A percentile compares a stretch with the other conserved stretches of the same genome.
These are phyloP conservation scores for Dysdera silvatica DNA, from an alignment of 1,140 invertebrate genomes.

Conservation along the genomic window DNA sequence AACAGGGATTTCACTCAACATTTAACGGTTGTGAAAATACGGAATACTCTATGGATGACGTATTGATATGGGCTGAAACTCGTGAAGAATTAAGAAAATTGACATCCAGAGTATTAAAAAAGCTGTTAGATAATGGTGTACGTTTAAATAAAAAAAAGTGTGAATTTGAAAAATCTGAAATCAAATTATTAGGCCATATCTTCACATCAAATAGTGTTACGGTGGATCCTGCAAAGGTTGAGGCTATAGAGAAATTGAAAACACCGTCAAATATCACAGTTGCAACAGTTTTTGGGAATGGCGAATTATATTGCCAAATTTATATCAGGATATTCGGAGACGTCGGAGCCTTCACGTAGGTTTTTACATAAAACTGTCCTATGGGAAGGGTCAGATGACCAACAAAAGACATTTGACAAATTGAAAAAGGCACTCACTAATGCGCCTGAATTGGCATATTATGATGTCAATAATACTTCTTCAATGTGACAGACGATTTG, in stretches of 20 bases:
- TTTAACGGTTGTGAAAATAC: too few species aligned
- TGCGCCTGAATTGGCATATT: slow-evolving; percentile 29
- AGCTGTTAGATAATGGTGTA: too few species aligned
- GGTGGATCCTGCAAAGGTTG: slow-evolving; percentile 43
- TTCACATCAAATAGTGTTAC: slow-evolving; percentile 38
- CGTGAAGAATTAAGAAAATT: too few species aligned
- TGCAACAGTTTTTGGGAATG: slow-evolving; percentile 42
- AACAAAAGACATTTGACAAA: neutral
- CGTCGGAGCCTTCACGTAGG: neutral
- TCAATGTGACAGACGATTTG: slow-evolving; percentile 42
- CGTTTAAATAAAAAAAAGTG: slow-evolving; percentile 16
- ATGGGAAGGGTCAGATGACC: neutral
- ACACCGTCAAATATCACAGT: slow-evolving; percentile 38
- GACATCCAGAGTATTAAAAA: too few species aligned
- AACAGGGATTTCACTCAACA: too few species aligned
- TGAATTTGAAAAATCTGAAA: neutral
- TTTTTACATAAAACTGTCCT: neutral
- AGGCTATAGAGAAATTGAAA: slow-evolving; percentile 42
- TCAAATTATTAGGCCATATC: slow-evolving; percentile 35
- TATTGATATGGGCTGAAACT: too few species aligned
- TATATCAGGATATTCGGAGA: neutral
- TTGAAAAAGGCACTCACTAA: neutral
- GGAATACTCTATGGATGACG: too few species aligned
- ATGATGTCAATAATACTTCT: slow-evolving; percentile 40
- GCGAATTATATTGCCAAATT: neutral